These are phyloP conservation scores for Anguilla megastoma DNA, from an alignment of 2,797 vertebrate genomes.

Conservation along the genomic window DNA sequence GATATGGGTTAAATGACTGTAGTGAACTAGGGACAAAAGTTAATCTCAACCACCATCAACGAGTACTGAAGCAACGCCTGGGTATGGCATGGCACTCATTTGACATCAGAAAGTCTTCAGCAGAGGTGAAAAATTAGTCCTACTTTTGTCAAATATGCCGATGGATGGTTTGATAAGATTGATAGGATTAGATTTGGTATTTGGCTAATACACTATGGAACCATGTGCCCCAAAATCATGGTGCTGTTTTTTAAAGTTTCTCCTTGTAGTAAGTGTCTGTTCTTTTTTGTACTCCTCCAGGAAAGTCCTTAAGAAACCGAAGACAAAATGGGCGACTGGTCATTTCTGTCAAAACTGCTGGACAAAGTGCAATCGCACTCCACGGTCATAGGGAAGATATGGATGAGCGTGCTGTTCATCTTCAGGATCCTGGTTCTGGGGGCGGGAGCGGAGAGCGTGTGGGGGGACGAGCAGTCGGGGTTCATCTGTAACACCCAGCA, in stretches of 20 bases:
- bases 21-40: neutral
- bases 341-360: constrained; percentile 84
- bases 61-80: neutral
- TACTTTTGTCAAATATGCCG: neutral
- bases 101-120: neutral
- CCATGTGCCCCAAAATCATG: neutral
- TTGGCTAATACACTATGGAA: neutral
- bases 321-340: constrained; percentile 90
- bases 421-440: constrained; percentile 95
- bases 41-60: neutral
- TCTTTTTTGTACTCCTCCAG: constrained; percentile 40
- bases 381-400: constrained; percentile 91
- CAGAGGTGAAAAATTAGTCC: neutral
- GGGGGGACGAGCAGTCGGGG: constrained; percentile 91
- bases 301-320: constrained; percentile 39
- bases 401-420: constrained; percentile 94
- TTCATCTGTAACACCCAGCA: constrained; percentile 90
- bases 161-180: neutral
- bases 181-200: neutral
- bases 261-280: neutral
- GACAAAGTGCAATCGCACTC: constrained; percentile 93
- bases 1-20: neutral
- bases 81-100: neutral
- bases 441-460: constrained; percentile 87
- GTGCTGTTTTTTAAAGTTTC: neutral